Evolutionary conservation across 2,113 vertebrate genomes (phyloP).

Genomic region (Semicossyphus pulcher): DNA sequence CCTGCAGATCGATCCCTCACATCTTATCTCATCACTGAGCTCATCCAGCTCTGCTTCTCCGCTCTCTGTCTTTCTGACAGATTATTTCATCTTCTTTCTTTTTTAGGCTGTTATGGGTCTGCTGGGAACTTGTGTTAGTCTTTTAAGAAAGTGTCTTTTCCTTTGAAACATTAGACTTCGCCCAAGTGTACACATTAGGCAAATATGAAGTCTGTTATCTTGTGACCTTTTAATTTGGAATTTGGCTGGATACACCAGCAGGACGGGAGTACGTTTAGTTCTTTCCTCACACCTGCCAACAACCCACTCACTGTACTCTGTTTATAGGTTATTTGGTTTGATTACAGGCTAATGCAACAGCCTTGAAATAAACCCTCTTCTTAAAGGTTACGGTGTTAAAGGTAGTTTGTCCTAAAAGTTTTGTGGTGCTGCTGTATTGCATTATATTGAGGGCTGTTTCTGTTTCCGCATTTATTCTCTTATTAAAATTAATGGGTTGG

Average conservation of each 20-base stretch:
- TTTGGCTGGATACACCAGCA: background rate
- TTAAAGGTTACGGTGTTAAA: no score
- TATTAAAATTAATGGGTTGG: no score
- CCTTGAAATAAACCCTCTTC: no score
- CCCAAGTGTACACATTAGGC: background rate
- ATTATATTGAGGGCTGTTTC: no score
- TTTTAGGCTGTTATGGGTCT: background rate
- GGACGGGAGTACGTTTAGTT: constrained; percentile 4
- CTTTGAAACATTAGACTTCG: background rate
- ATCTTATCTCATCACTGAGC: constrained; percentile 34
- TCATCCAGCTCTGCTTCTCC: constrained; percentile 8
- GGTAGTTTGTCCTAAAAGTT: no score
- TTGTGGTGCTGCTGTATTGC: no score
- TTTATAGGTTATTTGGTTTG: no score
- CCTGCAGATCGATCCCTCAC: constrained; percentile 46
- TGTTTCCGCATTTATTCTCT: no score
- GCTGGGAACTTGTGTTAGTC: background rate
- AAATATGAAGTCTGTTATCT: background rate
- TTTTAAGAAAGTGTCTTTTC: no score
- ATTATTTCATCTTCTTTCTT: background rate
- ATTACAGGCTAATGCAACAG: no score
- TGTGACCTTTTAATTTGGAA: no score
- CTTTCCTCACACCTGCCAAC: background rate
- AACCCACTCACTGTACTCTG: background rate
- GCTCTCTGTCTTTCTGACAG: background rate